Conservation (phyloP, 2,888 invertebrate species). For the Luperina nickerlii region DNA sequence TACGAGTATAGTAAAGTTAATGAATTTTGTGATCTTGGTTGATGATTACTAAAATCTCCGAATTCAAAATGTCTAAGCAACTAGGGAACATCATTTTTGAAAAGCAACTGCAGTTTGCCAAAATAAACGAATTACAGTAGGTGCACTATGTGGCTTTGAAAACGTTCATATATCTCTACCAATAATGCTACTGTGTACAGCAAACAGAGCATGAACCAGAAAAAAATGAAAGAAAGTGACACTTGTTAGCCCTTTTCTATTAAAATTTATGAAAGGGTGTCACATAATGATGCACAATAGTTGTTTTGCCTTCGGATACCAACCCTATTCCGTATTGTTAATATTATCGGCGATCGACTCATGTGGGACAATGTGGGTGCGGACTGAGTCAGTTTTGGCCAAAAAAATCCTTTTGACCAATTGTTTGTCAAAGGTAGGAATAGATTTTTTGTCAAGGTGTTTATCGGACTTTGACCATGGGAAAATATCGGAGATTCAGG, state of each 20-base stretch:
- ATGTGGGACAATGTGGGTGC: constrained; percentile 87
- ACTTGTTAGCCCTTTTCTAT: constrained; percentile 88
- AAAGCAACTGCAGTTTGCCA: background rate
- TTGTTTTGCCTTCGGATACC: constrained; percentile 86
- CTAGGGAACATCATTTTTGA: background rate
- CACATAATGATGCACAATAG: constrained; percentile 87
- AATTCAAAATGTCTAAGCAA: background rate
- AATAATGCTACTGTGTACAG: constrained; percentile 59
- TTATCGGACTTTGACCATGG: constrained; percentile 90
- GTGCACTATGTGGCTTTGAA: background rate
- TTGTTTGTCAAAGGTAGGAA: constrained; percentile 87
- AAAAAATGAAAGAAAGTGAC: constrained; percentile 82
- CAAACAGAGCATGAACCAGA: constrained; percentile 64
- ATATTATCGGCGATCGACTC: constrained; percentile 84
- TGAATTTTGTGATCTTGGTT: background rate
- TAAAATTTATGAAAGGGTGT: constrained; percentile 88
- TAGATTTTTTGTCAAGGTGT: constrained; percentile 87
- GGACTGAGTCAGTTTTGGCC: constrained; percentile 83
- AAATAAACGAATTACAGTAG: constrained; percentile 5
- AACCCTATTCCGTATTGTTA: constrained; percentile 85
- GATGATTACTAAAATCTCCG: background rate
- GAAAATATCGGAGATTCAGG: constrained; percentile 89
- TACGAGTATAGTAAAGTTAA: no score
- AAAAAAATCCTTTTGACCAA: constrained; percentile 88
- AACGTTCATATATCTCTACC: constrained; percentile 22